Evolutionary conservation across 2,888 invertebrate species (phyloP).

Genomic region (Plebejus argus): DNA sequence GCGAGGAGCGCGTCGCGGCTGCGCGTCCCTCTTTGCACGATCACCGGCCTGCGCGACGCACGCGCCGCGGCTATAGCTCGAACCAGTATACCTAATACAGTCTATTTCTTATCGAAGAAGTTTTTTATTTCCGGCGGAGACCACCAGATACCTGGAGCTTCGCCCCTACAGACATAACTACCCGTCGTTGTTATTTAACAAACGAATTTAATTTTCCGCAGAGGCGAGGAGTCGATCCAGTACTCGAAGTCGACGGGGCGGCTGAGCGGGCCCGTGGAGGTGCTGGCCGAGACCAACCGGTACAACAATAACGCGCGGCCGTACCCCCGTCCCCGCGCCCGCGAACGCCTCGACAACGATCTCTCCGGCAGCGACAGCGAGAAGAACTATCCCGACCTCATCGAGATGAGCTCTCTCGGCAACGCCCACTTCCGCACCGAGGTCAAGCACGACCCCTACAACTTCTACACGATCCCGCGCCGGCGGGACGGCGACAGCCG

Average conservation of each 20-base stretch:
- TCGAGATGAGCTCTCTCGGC: slow-evolving; percentile 75
- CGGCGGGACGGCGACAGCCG: slow-evolving; percentile 85
- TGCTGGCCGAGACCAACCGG: slow-evolving; percentile 63
- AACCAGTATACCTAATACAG: too few species aligned
- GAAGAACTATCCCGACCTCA: slow-evolving; percentile 80
- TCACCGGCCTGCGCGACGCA: too few species aligned
- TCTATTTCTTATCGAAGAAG: too few species aligned
- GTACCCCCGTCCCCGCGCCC: slow-evolving; percentile 62
- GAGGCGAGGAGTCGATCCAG: slow-evolving; percentile 76
- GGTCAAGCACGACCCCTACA: slow-evolving; percentile 69
- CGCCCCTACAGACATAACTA: too few species aligned
- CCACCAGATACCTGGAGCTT: too few species aligned
- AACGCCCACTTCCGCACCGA: slow-evolving; percentile 66
- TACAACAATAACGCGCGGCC: slow-evolving; percentile 69
- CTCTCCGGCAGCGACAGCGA: slow-evolving; percentile 76
- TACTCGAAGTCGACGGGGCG: slow-evolving; percentile 78
- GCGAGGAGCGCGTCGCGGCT: too few species aligned
- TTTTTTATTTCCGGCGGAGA: too few species aligned
- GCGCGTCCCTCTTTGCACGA: too few species aligned
- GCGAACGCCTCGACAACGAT: slow-evolving; percentile 73
- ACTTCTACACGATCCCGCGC: slow-evolving; percentile 85
- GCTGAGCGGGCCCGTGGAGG: slow-evolving; percentile 65
- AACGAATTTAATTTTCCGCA: slow-evolving; percentile 49
- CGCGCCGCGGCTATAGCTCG: too few species aligned
- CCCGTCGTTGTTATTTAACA: not conserved